Evolutionary conservation across 2,113 vertebrate species (phyloP).

Genomic region (Myrmecophaga tridactyla): DNA sequence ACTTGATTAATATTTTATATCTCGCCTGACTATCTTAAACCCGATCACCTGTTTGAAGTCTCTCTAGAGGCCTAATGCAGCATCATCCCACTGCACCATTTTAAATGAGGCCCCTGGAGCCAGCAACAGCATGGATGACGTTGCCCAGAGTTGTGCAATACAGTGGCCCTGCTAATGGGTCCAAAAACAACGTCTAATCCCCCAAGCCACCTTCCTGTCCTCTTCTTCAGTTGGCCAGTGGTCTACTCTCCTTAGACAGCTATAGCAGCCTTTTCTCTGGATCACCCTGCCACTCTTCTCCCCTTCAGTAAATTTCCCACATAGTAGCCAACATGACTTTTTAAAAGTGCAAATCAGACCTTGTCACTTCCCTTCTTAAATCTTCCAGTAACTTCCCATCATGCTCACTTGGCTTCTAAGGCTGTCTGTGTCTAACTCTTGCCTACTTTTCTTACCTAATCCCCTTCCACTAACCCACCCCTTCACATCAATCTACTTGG

Average conservation of each 20-base stretch:
- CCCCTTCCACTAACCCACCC: neutral
- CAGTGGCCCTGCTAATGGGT: neutral
- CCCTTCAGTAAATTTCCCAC: fast-evolving
- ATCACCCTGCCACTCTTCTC: no score
- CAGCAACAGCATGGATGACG: neutral
- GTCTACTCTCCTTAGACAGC: neutral
- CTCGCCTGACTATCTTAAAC: neutral
- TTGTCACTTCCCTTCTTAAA: neutral
- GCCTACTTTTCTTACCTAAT: neutral
- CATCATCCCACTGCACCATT: fast-evolving
- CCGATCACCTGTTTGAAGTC: neutral
- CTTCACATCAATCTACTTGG: neutral
- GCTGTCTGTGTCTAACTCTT: fast-evolving
- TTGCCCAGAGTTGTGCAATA: neutral
- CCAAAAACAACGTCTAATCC: neutral
- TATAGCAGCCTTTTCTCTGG: neutral
- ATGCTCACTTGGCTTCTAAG: neutral
- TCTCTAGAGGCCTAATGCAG: neutral
- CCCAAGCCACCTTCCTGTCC: neutral
- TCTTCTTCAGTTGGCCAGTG: neutral
- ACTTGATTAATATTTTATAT: neutral
- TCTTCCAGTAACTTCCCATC: neutral
- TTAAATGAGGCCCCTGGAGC: no score
- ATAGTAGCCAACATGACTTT: fast-evolving
- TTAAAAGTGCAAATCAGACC: neutral